Base-by-base conservation (phyloP, 2,888 invertebrate species). In the Metallyticus violacea region DNA sequence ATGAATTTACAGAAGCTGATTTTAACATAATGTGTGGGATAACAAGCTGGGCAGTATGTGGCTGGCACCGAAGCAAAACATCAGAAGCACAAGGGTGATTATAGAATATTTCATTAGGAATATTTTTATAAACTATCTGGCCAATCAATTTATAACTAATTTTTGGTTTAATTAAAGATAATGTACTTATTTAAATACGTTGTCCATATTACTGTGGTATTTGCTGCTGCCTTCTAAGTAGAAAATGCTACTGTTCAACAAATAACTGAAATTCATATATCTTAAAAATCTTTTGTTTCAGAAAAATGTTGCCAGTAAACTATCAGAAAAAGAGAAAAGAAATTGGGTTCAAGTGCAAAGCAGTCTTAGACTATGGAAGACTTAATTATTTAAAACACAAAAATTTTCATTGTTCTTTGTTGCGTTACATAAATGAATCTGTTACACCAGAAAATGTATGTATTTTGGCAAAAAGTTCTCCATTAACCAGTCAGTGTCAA, bases 21-120 rank as follows among this genome's bases (percentile, higher is more conserved):
- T 96, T 98, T 91, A 93, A 95, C 89, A 93, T 97, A 29, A 94
- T 98, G 90, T 94, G 96, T 87, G 96, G 97, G 88, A 93, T 98
- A 90, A 96, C 96, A 7, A 97, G 97, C 90, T 98, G 98, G 98
- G 97, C 97, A 0, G 97, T 97, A 1, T 97, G 97, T 92, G 97
- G 97, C 6, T 26, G 26, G 26, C 25, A n/a, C 7, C 26, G 26
- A 15, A 81, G 30, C 25, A 25, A n/a, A n/a, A 62, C 22, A 1
- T 62, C 40, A 62, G 40, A 62, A 62, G 15, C 15, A 62, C 40
- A 62, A 62, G 22, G 40, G 40, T 62, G n/a, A n/a, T n/a, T n/a
- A n/a, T n/a, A n/a, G n/a, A n/a, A n/a, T n/a, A n/a, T n/a, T n/a
- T n/a, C n/a, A n/a, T n/a, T n/a, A n/a, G n/a, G n/a, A n/a, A n/a